Base-by-base conservation (phyloP, 2,113 vertebrate species). In the Hydrolagus affinis region DNA sequence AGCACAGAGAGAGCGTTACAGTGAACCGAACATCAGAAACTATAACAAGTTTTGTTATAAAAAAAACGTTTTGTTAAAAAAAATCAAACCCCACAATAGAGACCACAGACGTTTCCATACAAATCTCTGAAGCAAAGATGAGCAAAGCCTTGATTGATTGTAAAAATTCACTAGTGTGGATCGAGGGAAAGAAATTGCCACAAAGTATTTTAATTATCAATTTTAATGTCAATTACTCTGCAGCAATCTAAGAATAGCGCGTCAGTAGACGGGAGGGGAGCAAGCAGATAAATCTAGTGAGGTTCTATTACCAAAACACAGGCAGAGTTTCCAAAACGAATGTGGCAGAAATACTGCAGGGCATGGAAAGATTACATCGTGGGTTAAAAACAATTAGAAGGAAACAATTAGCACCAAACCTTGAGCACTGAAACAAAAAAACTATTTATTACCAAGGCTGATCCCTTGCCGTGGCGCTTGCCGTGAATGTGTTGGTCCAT, bases 371-470 rank as follows among this genome's bases (percentile, higher is more conserved):
- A 30, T 44, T 28, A 66, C 62, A 60, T 66, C 77, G 30, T 64
- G 60, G 59, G 59, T 68, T 83, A 66, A 66, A 44, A 44, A 83
- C 4, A n/a, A 11, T 78, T 78, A 44, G 60, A 78, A 60, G 44
- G 19, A 9, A 78, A 78, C n/a, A 78, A 83, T 83, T 83, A 83
- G 77, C 23, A 11, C 30, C 62, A 25, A n/a, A 83, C 30, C 1
- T 44, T 17, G 1, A 66, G 78, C 78, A 83, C 30, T 66, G 66
- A 83, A 73, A 83, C 44, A 44, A 83, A 4, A 60, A 28, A 80
- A 14, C 59, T 23, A 66, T 80, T 80, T 80, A 80, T 66, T 17
- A 83, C 23, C n/a, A 28, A 28, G 2, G 78, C 25, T 68, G 62
- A 83, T 66, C 78, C 64, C 62, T 60, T 25, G 21, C 73, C 9